Evolutionary conservation across 2,888 invertebrate species (phyloP), one percentile per base, ranked within the genome.

Genomic region (Neoitamus cyanurus): DNA sequence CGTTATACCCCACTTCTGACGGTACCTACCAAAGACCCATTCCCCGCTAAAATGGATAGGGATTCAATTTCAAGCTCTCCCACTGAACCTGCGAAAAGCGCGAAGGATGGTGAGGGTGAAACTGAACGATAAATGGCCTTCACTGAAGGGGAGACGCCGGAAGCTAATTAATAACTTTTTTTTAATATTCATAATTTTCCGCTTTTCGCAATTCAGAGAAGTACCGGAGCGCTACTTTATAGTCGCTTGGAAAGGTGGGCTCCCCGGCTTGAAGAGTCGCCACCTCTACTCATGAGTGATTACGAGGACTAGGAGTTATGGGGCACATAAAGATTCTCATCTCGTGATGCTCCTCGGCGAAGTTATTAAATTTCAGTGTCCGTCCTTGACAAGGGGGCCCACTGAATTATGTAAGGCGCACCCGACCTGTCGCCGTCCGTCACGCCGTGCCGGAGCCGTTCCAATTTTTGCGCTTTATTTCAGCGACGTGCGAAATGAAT

Each of bases 351-450:
- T 37, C 30, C 42, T 28, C 42, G 46, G 77, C 42, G 77, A 46
- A 77, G 77, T 77, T 77, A 77, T 77, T 77, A 77, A 77, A 77
- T 77, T 46, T 42, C 46, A 46, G 77, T 46, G 77, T 77, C 77
- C 77, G 77, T 28, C 42, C 25, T 25, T 28, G 42, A 77, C 13
- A 28, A 11, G 15, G 20, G 11, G 0, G 7, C 25, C 9, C 4
- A 7, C 15, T 25, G 58, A 58, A 25, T 58, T 58, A 58, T 58
- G 58, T 58, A 58, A 58, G 20, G 58, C 58, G 13, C 31, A 34
- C 25, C 36, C 36, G 77, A 75, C 15, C 34, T 58, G 58, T 25
- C 58, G 37, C 30, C 13, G 7, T 1, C 20, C 20, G 20, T 48
- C 48, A 20, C 20, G 7, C 20, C n/a, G 48, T 3, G 15, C 6